A percentile compares a stretch with the other conserved stretches of the same genome.
phyloP scores from a whole-genome alignment of 2,888 invertebrate genomes.

The Criorhina ranunculi region DNA sequence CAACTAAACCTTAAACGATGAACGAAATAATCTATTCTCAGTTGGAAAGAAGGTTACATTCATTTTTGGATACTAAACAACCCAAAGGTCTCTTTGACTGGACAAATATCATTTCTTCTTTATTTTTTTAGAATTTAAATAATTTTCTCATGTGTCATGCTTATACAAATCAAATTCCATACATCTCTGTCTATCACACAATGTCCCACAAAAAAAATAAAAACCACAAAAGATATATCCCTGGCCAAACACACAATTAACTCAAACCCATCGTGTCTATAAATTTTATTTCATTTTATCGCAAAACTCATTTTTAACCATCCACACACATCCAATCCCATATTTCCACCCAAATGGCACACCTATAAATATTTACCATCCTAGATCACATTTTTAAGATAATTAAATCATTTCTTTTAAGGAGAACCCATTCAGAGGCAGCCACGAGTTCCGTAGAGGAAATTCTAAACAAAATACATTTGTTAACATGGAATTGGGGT shows the following conservation, averaged over 20 bases:
- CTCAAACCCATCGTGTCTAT: constrained; percentile 10
- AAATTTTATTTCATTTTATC: constrained; percentile 8
- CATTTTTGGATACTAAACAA: no score
- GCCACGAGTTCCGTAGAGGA: not conserved
- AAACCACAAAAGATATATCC: not conserved
- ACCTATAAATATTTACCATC: constrained; percentile 23
- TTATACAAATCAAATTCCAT: not conserved
- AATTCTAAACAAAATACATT: not conserved
- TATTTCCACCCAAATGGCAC: constrained; percentile 12
- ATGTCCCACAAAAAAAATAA: not conserved
- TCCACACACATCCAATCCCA: constrained; percentile 6
- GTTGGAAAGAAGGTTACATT: no score
- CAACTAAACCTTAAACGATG: no score
- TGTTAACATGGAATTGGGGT: not conserved
- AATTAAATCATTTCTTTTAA: constrained; percentile 25
- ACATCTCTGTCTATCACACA: not conserved
- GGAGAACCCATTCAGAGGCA: not conserved
- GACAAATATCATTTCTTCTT: not conserved
- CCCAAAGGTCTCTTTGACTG: not conserved
- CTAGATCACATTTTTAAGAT: constrained; percentile 31
- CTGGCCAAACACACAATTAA: constrained; percentile 5
- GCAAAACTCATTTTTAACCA: constrained; percentile 3
- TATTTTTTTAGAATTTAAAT: not conserved
- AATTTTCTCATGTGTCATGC: not conserved
- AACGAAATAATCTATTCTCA: no score